Conservation (phyloP, 2,797 vertebrate genomes). For the Helostoma temminkii region DNA sequence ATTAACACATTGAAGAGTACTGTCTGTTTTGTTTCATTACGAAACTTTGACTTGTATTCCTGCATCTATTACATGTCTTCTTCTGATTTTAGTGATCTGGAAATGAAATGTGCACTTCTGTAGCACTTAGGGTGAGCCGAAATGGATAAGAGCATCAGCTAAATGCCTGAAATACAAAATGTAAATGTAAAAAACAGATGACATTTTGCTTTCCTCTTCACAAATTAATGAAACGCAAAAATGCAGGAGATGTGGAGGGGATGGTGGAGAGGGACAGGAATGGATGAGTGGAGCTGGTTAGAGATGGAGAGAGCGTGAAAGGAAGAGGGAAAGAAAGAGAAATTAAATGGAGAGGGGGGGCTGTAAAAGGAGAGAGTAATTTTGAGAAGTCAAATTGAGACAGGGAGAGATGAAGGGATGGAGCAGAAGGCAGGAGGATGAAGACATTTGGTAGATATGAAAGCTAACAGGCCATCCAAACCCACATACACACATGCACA, state of each 20-base stretch:
- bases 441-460: constrained; percentile 74
- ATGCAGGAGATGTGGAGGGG: constrained; percentile 15
- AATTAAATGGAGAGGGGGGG: constrained; percentile 48
- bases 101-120: constrained; percentile 3
- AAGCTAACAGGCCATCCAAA: constrained; percentile 66
- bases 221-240: constrained; percentile 50
- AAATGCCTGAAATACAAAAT: constrained; percentile 45
- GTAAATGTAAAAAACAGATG: constrained; percentile 54
- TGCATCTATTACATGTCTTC: constrained; percentile 1
- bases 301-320: not conserved
- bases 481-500: constrained; percentile 20
- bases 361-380: constrained; percentile 37
- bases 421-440: constrained; percentile 55
- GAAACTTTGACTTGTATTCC: not conserved
- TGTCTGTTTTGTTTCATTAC: not conserved
- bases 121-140: constrained; percentile 7
- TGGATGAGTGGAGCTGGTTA: constrained; percentile 17
- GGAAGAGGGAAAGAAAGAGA: not conserved
- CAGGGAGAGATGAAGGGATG: constrained; percentile 39
- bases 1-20: not conserved
- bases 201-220: constrained; percentile 56
- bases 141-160: constrained; percentile 33
- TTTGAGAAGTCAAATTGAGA: constrained; percentile 46
- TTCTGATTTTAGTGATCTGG: constrained; percentile 8
- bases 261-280: constrained; percentile 6